Conservation (phyloP, 2,797 vertebrate genomes). For the Typhlichthys subterraneus region DNA sequence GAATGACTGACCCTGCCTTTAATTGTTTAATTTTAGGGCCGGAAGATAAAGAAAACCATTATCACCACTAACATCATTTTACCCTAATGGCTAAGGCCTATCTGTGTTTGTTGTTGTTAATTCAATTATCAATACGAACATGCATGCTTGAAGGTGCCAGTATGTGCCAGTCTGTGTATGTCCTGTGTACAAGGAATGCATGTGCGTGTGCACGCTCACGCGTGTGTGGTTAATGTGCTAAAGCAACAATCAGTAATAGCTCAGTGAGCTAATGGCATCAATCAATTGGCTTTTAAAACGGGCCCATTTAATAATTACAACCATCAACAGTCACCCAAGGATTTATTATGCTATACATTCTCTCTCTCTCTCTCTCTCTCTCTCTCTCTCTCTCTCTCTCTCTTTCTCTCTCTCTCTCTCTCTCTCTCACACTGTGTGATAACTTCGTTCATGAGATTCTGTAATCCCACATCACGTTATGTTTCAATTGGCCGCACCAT, state of each 20-base stretch:
- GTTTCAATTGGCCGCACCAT: too few relatives aligned
- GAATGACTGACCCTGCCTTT: too few relatives aligned
- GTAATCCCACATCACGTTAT: too few relatives aligned
- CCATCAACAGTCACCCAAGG: constrained; percentile 78
- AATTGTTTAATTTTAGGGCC: too few relatives aligned
- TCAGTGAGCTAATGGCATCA: constrained; percentile 84
- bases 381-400: too few relatives aligned
- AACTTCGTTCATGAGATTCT: too few relatives aligned
- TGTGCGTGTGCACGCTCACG: constrained; percentile 23
- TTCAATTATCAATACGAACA: constrained; percentile 26
- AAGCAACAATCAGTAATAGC: constrained; percentile 82
- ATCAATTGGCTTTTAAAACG: constrained; percentile 86
- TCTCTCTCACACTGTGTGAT: too few relatives aligned
- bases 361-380: too few relatives aligned
- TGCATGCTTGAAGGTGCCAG: constrained; percentile 16
- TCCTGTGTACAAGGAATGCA: constrained; percentile 7
- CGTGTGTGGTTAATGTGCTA: constrained; percentile 60
- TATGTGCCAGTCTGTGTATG: constrained; percentile 29
- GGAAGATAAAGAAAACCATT: too few relatives aligned
- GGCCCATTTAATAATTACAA: constrained; percentile 85
- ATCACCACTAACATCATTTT: too few relatives aligned
- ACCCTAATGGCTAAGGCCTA: not conserved
- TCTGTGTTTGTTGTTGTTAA: not conserved
- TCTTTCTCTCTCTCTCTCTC: too few relatives aligned
- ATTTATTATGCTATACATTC: constrained; percentile 46